Percentiles rank a stretch among this genome's conserved stretches.
Evolutionary conservation across 1,140 invertebrate genomes (phyloP).

Genomic region (Sitophilus oryzae): DNA sequence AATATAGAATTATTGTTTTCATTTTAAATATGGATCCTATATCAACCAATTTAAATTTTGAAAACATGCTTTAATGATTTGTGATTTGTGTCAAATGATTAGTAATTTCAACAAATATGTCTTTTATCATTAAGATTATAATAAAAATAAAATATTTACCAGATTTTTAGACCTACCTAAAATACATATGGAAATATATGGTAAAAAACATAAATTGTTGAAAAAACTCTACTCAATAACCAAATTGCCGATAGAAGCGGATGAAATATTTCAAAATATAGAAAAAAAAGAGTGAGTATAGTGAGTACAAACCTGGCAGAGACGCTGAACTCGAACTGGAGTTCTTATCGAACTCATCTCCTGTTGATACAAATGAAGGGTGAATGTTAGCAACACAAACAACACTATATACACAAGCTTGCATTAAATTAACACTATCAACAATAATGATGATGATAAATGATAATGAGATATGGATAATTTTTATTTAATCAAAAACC

Average conservation of each 20-base stretch:
- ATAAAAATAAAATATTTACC: neutral
- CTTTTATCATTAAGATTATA: neutral
- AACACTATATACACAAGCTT: slow-evolving; percentile 30
- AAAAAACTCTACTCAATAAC: too few species aligned
- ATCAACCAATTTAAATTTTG: too few species aligned
- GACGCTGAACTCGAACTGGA: slow-evolving; percentile 62
- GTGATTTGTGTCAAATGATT: too few species aligned
- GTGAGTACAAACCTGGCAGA: slow-evolving; percentile 56
- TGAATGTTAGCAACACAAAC: slow-evolving; percentile 40
- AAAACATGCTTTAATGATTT: too few species aligned
- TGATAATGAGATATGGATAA: neutral
- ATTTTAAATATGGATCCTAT: too few species aligned
- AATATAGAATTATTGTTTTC: too few species aligned
- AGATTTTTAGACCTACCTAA: neutral
- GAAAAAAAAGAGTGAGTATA: too few species aligned
- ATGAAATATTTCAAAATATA: slow-evolving; percentile 15
- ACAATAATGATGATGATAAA: neutral
- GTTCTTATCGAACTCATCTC: slow-evolving; percentile 63
- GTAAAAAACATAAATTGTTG: too few species aligned
- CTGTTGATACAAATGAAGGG: slow-evolving; percentile 40
- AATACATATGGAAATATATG: neutral
- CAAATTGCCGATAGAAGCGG: neutral
- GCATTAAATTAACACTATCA: slow-evolving; percentile 13
- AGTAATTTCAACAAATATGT: too few species aligned
- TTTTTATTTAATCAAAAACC: too few species aligned